A percentile compares a stretch with the other conserved stretches of the same genome.
These are phyloP conservation scores for Procavia capensis DNA, from an alignment of 2,113 vertebrate species.

Conservation along the genomic window DNA sequence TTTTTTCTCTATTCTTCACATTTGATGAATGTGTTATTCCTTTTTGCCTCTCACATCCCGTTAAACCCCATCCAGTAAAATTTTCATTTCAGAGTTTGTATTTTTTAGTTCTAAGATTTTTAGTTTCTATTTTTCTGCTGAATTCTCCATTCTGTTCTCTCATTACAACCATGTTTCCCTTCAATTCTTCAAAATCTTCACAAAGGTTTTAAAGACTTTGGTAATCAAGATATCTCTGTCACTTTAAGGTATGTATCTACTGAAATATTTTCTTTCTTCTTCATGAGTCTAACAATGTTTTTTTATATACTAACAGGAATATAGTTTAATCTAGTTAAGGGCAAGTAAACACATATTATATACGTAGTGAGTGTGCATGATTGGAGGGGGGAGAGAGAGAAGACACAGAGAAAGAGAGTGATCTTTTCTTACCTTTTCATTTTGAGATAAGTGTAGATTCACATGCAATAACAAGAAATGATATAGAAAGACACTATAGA, in stretches of 20 bases:
- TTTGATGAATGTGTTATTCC: not conserved
- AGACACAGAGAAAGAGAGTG: not conserved
- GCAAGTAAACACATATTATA: not conserved
- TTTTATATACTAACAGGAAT: not conserved
- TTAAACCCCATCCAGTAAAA: not conserved
- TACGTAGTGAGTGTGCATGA: not conserved
- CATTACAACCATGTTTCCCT: not conserved
- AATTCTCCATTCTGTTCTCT: conserved; percentile 15
- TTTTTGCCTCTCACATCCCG: not conserved
- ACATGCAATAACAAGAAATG: not conserved
- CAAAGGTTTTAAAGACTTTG: conserved; percentile 41
- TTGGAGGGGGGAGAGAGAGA: not conserved
- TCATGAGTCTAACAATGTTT: not conserved
- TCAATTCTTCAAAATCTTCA: not conserved
- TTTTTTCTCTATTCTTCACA: not conserved
- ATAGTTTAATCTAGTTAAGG: not conserved
- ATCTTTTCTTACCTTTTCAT: not conserved
- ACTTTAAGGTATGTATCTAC: not conserved
- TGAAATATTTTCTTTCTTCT: not conserved
- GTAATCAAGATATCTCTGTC: not conserved
- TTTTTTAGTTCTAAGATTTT: conserved; percentile 13
- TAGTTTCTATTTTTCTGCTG: not conserved
- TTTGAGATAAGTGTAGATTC: conserved; percentile 10
- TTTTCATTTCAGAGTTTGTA: not conserved
- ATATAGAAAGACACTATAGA: not conserved